Evolutionary conservation across 1,140 invertebrate genomes (phyloP).

Genomic region (Venturia canescens): DNA sequence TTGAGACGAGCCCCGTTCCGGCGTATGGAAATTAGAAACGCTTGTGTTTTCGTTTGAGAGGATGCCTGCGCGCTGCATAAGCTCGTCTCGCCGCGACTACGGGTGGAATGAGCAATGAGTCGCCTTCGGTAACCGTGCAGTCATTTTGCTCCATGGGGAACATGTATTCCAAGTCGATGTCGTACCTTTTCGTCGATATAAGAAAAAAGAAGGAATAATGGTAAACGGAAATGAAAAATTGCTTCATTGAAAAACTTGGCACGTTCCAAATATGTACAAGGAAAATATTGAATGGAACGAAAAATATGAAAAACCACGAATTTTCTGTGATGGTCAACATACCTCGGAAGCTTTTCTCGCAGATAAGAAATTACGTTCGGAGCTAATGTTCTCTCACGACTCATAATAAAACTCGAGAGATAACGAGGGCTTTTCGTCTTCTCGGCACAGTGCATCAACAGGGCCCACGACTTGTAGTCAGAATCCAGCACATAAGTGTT

Average conservation of each 20-base stretch:
- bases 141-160: conserved; percentile 87
- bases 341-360: conserved; percentile 80
- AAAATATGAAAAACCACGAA: background rate
- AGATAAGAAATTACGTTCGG: conserved; percentile 80
- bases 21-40: conserved; percentile 51
- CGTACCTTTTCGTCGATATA: conserved; percentile 77
- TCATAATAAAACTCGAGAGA: conserved; percentile 89
- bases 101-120: conserved; percentile 60
- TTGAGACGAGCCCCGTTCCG: background rate
- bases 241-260: conserved; percentile 4
- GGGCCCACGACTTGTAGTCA: conserved; percentile 87
- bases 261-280: background rate
- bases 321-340: conserved; percentile 43
- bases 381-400: conserved; percentile 79
- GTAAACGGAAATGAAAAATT: conserved; percentile 42
- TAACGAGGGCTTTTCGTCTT: conserved; percentile 88
- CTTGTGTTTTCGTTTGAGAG: conserved; percentile 70
- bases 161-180: conserved; percentile 89
- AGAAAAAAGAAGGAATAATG: conserved; percentile 39
- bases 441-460: conserved; percentile 91
- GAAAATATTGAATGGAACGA: background rate
- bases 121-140: conserved; percentile 73
- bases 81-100: conserved; percentile 54
- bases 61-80: conserved; percentile 64
- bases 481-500: conserved; percentile 91